A percentile compares a stretch with the other conserved stretches of the same genome.
These are phyloP conservation scores for Agonopterix alstromeriana DNA, from an alignment of 2,888 invertebrate genomes.

Conservation along the genomic window DNA sequence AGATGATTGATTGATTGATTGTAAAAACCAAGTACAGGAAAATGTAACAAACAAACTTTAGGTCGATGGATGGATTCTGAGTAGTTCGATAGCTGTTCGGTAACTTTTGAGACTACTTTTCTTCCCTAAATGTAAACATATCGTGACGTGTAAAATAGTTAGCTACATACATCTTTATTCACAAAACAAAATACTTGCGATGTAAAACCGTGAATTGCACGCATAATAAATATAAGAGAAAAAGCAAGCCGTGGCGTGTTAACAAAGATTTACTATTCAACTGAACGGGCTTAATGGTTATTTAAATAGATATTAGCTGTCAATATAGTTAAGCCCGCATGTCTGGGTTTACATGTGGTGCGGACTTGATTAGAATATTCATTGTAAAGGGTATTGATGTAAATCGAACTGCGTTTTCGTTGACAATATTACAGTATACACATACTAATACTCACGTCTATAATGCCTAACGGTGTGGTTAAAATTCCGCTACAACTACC, in stretches of 20 bases:
- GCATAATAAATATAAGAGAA: constrained; percentile 53
- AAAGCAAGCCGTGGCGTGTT: constrained; percentile 39
- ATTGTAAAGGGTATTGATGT: not conserved
- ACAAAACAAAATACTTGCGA: constrained; percentile 23
- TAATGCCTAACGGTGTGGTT: too few species aligned
- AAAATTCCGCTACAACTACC: too few species aligned
- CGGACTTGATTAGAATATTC: not conserved
- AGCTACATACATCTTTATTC: constrained; percentile 17
- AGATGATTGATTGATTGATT: too few species aligned
- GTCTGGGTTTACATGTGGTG: constrained; percentile 17
- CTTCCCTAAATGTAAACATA: too few species aligned
- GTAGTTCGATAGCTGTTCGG: too few species aligned
- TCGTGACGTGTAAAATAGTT: not conserved
- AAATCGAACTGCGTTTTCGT: not conserved
- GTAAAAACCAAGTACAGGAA: too few species aligned
- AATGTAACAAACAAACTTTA: too few species aligned
- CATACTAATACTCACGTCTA: too few species aligned
- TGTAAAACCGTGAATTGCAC: constrained; percentile 42
- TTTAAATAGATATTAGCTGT: constrained; percentile 54
- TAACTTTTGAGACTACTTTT: too few species aligned
- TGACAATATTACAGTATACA: too few species aligned
- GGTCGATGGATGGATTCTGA: too few species aligned
- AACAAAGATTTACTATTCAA: constrained; percentile 53
- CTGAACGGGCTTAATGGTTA: constrained; percentile 46
- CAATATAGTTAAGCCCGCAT: constrained; percentile 59